phyloP scores from a whole-genome alignment of 2,888 invertebrate genomes.

The Orchesella flavescens region DNA sequence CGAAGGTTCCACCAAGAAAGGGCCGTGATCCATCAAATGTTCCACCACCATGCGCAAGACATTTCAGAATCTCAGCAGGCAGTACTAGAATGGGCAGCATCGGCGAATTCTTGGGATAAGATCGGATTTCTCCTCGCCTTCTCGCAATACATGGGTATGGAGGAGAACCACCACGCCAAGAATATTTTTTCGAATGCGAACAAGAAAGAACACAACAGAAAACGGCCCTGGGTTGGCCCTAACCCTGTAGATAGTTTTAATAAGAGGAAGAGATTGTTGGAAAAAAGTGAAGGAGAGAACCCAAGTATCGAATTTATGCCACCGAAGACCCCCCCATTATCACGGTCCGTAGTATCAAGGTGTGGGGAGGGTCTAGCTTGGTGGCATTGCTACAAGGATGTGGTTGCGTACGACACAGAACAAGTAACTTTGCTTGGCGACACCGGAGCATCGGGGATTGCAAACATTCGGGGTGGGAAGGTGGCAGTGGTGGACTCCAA shows the following conservation, averaged over 20 bases:
- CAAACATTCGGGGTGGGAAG: no score
- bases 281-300: not conserved
- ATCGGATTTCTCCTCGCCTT: not conserved
- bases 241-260: not conserved
- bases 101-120: not conserved
- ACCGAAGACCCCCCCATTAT: not conserved
- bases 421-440: no score
- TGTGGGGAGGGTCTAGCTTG: not conserved
- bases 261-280: no score
- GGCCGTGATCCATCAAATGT: no score
- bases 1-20: no score
- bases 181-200: not conserved
- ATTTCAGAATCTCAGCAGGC: not conserved
- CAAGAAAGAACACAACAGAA: not conserved
- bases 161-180: not conserved
- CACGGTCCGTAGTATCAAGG: conserved; percentile 12
- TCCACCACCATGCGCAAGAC: no score
- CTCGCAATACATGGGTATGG: not conserved
- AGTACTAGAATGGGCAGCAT: not conserved
- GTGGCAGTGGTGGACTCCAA: no score
- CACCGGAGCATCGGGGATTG: no score
- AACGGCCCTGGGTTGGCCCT: not conserved
- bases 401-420: no score
- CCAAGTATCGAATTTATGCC: not conserved
- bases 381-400: not conserved